Evolutionary conservation across 2,113 vertebrate species (phyloP).

Genomic region (Epinephelus lanceolatus): DNA sequence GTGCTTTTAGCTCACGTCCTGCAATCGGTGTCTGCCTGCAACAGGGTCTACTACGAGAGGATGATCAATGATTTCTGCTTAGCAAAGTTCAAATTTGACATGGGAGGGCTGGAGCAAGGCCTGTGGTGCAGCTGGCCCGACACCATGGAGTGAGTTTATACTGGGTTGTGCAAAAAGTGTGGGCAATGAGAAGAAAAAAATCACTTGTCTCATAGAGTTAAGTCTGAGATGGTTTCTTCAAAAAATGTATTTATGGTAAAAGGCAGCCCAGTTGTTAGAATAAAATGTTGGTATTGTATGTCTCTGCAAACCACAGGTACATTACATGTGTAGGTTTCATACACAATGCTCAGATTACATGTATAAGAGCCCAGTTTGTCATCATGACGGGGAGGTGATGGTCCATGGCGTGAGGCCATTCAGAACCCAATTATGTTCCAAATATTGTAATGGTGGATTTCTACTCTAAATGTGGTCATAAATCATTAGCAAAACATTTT

Average conservation of each 20-base stretch:
- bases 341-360: too few species aligned
- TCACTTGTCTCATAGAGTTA: background rate
- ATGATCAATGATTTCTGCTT: constrained; percentile 70
- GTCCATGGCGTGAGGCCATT: too few species aligned
- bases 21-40: constrained; percentile 56
- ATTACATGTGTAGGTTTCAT: too few species aligned
- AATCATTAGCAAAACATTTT: too few species aligned
- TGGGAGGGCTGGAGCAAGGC: constrained; percentile 63
- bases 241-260: background rate
- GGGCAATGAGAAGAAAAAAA: background rate
- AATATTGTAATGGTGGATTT: too few species aligned
- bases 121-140: constrained; percentile 82
- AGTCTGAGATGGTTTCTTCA: background rate
- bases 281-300: too few species aligned
- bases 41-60: constrained; percentile 44
- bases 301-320: too few species aligned
- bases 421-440: too few species aligned
- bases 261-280: too few species aligned
- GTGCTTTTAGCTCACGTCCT: constrained; percentile 47
- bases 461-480: too few species aligned
- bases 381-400: too few species aligned
- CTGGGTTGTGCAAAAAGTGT: background rate
- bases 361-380: too few species aligned
- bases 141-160: constrained; percentile 75
- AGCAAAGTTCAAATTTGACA: constrained; percentile 64